Percentiles rank a stretch among this genome's conserved stretches.
These are phyloP conservation scores for Macaria notata DNA, from an alignment of 2,888 invertebrate genomes.

Conservation along the genomic window DNA sequence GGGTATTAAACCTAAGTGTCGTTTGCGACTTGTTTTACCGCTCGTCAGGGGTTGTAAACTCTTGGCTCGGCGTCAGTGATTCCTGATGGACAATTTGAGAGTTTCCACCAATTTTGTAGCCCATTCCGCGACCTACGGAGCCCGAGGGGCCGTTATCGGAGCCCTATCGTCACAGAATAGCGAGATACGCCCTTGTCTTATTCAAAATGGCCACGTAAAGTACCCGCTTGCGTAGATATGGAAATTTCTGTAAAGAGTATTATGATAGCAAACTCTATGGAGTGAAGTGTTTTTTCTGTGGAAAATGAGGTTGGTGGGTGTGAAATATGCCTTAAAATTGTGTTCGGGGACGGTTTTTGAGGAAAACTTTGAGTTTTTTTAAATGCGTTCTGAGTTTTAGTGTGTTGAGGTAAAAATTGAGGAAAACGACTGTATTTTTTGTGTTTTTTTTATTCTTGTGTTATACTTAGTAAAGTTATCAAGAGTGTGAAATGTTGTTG, in stretches of 20 bases:
- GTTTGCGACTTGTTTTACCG: constrained; percentile 74
- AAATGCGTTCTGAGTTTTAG: no score
- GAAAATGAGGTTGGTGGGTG: neutral
- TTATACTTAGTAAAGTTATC: no score
- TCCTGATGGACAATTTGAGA: constrained; percentile 80
- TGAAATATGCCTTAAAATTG: constrained; percentile 14
- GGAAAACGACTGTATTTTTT: neutral
- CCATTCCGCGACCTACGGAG: constrained; percentile 34
- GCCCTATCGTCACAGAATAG: constrained; percentile 20
- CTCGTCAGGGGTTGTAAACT: constrained; percentile 68
- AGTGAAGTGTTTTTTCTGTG: constrained; percentile 6
- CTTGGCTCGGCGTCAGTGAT: constrained; percentile 64
- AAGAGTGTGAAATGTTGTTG: no score
- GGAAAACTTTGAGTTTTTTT: constrained; percentile 5
- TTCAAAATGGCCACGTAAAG: constrained; percentile 25
- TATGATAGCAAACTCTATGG: neutral
- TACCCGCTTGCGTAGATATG: constrained; percentile 28
- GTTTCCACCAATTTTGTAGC: constrained; percentile 47
- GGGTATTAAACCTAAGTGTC: constrained; percentile 68
- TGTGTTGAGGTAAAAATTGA: constrained; percentile 1
- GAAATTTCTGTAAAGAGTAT: constrained; percentile 20
- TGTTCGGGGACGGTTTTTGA: constrained; percentile 2
- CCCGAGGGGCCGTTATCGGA: constrained; percentile 37
- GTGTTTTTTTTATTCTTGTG: neutral
- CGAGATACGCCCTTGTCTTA: constrained; percentile 25